phyloP scores from a whole-genome alignment of 2,888 invertebrate genomes.

The Girardia tigrina region DNA sequence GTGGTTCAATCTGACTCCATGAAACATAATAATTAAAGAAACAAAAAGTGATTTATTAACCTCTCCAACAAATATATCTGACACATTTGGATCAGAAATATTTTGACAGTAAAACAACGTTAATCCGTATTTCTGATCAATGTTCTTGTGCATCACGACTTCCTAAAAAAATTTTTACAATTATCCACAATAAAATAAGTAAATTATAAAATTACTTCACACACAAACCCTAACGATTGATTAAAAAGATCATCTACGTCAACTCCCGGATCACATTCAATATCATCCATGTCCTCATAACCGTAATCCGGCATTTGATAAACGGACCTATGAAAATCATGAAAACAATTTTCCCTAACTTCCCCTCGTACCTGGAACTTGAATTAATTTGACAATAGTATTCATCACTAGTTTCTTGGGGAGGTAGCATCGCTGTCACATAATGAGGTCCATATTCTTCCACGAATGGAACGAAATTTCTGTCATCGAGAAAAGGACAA shows the following conservation, averaged over 20 bases:
- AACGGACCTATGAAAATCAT: neutral
- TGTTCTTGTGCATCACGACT: neutral
- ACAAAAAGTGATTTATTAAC: neutral
- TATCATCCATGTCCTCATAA: conserved; percentile 1
- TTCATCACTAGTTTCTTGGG: conserved; percentile 11
- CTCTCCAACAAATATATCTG: conserved; percentile 11
- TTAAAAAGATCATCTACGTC: conserved; percentile 13
- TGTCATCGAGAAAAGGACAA: neutral
- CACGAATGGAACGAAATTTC: conserved; percentile 2
- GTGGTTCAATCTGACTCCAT: neutral
- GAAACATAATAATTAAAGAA: neutral
- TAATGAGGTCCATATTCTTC: neutral
- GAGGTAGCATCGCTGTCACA: conserved; percentile 3
- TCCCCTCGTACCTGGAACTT: no score
- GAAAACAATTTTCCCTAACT: no score
- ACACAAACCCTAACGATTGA: conserved; percentile 5
- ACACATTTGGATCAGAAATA: neutral
- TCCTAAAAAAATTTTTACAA: neutral
- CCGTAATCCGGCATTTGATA: neutral
- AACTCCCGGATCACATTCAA: conserved; percentile 2
- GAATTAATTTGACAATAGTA: conserved; percentile 1
- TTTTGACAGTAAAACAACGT: conserved; percentile 7
- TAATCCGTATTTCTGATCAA: conserved; percentile 10
- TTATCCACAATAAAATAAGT: neutral
- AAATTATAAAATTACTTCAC: neutral